Conservation (phyloP, 2,888 invertebrate species). For the Dromius quadrimaculatus region DNA sequence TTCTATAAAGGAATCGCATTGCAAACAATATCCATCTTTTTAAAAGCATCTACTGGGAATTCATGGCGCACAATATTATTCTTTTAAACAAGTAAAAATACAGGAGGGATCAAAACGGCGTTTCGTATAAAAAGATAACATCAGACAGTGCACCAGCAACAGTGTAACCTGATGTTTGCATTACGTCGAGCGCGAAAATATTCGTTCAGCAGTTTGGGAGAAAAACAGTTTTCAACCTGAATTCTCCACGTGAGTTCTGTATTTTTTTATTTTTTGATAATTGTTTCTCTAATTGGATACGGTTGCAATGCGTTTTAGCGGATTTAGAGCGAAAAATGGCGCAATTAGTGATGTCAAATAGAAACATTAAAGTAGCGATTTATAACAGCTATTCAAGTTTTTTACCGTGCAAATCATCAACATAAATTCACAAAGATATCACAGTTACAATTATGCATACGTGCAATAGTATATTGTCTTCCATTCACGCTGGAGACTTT, state of each 20-base stretch:
- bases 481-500: neutral
- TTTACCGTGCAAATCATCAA: too few relatives aligned
- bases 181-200: constrained; percentile 8
- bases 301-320: too few relatives aligned
- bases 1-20: too few relatives aligned
- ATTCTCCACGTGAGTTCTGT: neutral
- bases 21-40: too few relatives aligned
- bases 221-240: neutral
- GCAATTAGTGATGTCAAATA: too few relatives aligned
- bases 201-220: neutral
- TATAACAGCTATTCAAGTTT: too few relatives aligned
- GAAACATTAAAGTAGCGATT: too few relatives aligned
- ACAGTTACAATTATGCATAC: too few relatives aligned
- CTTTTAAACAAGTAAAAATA: constrained; percentile 47
- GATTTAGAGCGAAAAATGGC: too few relatives aligned
- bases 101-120: constrained; percentile 32
- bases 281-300: neutral
- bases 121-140: constrained; percentile 33
- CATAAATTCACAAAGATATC: too few relatives aligned
- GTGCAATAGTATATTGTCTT: too few relatives aligned
- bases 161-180: constrained; percentile 16
- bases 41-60: constrained; percentile 18
- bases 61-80: constrained; percentile 46
- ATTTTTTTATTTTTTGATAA: neutral
- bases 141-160: constrained; percentile 10